Evolutionary conservation across 2,888 invertebrate species (phyloP).

Genomic region (Margaritifera margaritifera): DNA sequence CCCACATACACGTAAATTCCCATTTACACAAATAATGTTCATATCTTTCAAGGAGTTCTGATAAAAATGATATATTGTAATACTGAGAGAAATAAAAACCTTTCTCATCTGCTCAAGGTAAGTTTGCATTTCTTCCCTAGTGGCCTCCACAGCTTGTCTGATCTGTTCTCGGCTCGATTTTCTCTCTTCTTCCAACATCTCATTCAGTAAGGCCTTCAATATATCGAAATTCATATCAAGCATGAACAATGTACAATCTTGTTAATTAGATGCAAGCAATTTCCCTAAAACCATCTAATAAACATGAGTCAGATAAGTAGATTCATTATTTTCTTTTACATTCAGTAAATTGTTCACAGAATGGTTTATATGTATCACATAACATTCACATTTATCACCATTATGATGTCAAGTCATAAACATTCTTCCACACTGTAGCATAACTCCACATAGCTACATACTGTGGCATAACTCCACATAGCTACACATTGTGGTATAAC

Average conservation of each 20-base stretch:
- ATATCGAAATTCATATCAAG: neutral
- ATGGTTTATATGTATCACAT: too few relatives aligned
- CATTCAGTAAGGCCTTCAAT: constrained; percentile 6
- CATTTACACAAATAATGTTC: too few relatives aligned
- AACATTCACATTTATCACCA: neutral
- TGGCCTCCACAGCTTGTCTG: constrained; percentile 32
- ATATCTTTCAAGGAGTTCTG: too few relatives aligned
- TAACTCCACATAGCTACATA: neutral
- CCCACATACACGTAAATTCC: too few relatives aligned
- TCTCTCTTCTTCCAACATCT: constrained; percentile 33
- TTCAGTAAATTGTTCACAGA: too few relatives aligned
- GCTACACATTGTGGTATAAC: too few relatives aligned
- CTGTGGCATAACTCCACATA: too few relatives aligned
- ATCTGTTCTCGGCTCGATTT: constrained; percentile 33
- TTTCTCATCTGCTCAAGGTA: constrained; percentile 55
- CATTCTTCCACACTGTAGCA: neutral
- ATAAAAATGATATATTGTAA: too few relatives aligned
- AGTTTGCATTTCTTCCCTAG: constrained; percentile 38
- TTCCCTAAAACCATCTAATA: too few relatives aligned
- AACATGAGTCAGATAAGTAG: too few relatives aligned
- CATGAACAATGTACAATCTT: neutral
- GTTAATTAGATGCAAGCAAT: too few relatives aligned
- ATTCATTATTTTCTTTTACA: too few relatives aligned
- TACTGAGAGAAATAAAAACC: constrained; percentile 28
- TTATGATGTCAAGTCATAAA: neutral